Evolutionary conservation across 2,797 vertebrate genomes (phyloP), one percentile per base, ranked within the genome.

Genomic region (Notolabrus celidotus): DNA sequence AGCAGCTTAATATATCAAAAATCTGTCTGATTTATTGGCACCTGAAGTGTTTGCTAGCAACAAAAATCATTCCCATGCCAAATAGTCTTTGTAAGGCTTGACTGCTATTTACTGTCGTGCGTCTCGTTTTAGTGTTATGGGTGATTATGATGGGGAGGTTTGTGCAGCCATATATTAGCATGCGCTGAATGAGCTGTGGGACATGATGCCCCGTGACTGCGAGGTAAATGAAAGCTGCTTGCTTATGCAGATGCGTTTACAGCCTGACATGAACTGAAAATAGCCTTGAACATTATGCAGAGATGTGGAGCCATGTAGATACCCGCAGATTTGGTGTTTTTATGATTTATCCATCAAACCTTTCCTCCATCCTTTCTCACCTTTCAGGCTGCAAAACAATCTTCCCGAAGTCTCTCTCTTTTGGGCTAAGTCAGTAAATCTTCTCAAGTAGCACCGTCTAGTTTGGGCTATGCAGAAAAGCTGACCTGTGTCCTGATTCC

Each of bases 41-140:
- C 84, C 84, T 92, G 84, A 88, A 92, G 90, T 90, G 86, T 88
- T 89, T 84, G 81, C 88, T 80, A 60, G 85, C 82, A 87, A 92
- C 84, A 85, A 90, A 90, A 89, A 88, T 86, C 86, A 88, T 85
- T 84, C 85, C 79, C 66, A 78, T 82, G 82, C 89, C 86, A 91
- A 90, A 92, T 86, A 88, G 86, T 90, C 89, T 87, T 89, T 89
- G 87, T 91, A 90, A 88, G 86, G 89, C 87, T 87, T 89, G 86
- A 89, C 90, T 91, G 85, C 87, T 86, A 88, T 92, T 91, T 90
- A 91, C 87, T 88, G 92, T 89, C 87, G 86, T 89, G 89, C 82
- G 85, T 89, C 88, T 92, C 88, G 89, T 90, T 93, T 92, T 89
- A 91, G 89, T 93, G 90, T 91, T 93, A 92, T 91, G 88, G 89